A percentile compares a stretch with the other conserved stretches of the same genome.
Conservation (phyloP, 1,140 invertebrate species). For the Procambarus virginalis region DNA sequence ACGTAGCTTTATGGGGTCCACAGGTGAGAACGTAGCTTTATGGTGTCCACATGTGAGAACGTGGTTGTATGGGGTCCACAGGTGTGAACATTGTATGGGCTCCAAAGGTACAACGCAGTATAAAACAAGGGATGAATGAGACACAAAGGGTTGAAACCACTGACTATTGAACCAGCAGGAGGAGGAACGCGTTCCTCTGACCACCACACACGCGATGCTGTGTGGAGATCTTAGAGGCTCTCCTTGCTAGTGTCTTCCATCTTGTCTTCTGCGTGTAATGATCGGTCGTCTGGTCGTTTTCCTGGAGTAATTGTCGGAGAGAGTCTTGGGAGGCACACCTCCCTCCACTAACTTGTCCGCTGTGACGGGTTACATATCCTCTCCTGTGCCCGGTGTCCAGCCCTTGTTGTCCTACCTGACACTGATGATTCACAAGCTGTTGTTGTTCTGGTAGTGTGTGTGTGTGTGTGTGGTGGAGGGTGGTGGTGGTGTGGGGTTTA, state of each 20-base stretch:
- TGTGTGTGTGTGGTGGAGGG: background rate
- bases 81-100: no score
- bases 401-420: background rate
- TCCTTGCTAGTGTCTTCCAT: background rate
- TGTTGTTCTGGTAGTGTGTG: background rate
- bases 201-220: background rate
- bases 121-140: no score
- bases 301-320: conserved; percentile 9
- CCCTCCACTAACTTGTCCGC: background rate
- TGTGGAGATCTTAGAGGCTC: background rate
- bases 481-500: background rate
- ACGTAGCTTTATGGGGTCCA: no score
- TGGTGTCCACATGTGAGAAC: no score
- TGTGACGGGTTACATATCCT: background rate
- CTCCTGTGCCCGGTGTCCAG: background rate
- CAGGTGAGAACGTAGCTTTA: no score
- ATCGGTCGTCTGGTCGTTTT: background rate
- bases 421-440: background rate
- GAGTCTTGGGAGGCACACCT: background rate
- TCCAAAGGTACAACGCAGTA: no score
- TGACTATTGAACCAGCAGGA: no score
- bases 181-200: no score
- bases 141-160: no score
- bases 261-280: conserved; percentile 6
- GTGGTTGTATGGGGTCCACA: no score